Percentiles rank a stretch among this genome's conserved stretches.
These are phyloP conservation scores for Acestrorhynchus altus DNA, from an alignment of 2,797 vertebrate species.

Conservation along the genomic window DNA sequence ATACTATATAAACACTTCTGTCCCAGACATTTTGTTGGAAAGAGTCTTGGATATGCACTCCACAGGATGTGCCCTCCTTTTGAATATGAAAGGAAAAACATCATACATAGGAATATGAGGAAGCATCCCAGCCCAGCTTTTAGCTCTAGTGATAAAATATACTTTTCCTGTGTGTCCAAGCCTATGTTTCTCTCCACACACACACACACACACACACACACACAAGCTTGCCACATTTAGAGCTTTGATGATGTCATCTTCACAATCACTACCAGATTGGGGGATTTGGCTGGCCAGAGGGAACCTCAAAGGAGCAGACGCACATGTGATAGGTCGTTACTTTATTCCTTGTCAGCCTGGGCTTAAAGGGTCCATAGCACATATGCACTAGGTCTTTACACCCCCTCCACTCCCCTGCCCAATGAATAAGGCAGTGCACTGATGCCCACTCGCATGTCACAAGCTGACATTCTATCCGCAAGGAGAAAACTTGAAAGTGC, in stretches of 20 bases:
- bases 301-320: conserved; percentile 56
- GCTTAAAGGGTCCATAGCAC: conserved; percentile 47
- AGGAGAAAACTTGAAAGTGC: background rate
- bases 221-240: conserved; percentile 35
- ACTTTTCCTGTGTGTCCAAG: background rate
- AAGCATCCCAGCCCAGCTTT: conserved; percentile 7
- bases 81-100: too few species aligned
- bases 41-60: too few species aligned
- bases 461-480: background rate
- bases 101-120: conserved; percentile 14
- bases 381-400: conserved; percentile 31
- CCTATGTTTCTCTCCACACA: conserved; percentile 13
- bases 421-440: conserved; percentile 9
- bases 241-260: conserved; percentile 61
- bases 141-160: background rate
- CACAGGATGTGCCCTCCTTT: too few species aligned
- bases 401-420: background rate
- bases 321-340: conserved; percentile 55
- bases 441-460: conserved; percentile 13
- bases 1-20: too few species aligned
- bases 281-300: conserved; percentile 38
- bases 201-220: conserved; percentile 2
- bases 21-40: too few species aligned
- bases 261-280: conserved; percentile 66
- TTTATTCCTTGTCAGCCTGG: conserved; percentile 57